Base-by-base conservation (phyloP, 2,797 vertebrate genomes). In the Rhinophrynus dorsalis region DNA sequence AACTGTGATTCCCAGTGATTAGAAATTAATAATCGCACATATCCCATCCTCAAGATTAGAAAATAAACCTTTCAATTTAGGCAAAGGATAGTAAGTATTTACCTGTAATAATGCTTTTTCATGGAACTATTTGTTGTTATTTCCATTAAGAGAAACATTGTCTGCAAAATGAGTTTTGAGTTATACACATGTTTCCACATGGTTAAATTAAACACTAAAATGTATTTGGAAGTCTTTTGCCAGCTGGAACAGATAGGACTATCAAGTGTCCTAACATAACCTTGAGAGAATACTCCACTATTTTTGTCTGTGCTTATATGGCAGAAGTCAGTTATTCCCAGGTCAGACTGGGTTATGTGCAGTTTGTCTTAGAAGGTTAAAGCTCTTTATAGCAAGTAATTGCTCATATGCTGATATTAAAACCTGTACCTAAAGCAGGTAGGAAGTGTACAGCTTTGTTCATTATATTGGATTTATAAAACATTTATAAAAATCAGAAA, bases 301-400 rank as follows among this genome's bases (percentile, higher is more conserved):
- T 70, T 62, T 70, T 47, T 56, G 17, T 37, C 48, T 62, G 5
- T 62, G 58, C 54, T 62, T 62, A 35, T 45, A 52, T 68, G 65
- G 23, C 37, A 33, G 18, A 35, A 33, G 38, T 68, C 45, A 54
- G 67, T 42, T 20, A 44, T 17, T 35, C 51, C 2, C 27, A 45
- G 40, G 64, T 48, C 64, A 67, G 21, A 18, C 38, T 57, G 32
- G 50, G 40, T 29, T 57, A 57, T 38, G 11, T 21, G 37, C 20
- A 26, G 12, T 56, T 67, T 47, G 27, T 29, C 27, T 2, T 60
- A 15, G 27, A 48, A 4, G 17, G 12, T 45, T 42, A 42, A 7
- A 32, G 9, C 33, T 21, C 13, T 12, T 57, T 57, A 57, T 15
- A 48, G 6, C 5, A 8, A 20, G 42, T 6, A 45, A 48, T 2